Evolutionary conservation across 2,888 invertebrate species (phyloP), one percentile per base, ranked within the genome.

Genomic region (Dicyrtoma fusca): DNA sequence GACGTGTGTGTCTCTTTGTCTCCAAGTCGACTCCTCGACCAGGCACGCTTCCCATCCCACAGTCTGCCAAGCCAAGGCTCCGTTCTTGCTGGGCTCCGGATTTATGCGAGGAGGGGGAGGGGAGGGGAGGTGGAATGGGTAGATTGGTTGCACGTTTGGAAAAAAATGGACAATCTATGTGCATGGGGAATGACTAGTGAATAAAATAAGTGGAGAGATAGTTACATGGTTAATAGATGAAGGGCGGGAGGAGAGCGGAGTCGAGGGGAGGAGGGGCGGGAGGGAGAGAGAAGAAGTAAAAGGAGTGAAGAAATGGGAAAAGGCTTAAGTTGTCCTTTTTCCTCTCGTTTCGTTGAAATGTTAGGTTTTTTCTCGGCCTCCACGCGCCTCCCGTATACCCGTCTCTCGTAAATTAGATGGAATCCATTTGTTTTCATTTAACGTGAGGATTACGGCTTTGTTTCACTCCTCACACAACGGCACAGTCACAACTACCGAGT

Each of bases 131-230:
- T 23, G 14, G 19, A 26, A 8, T 53, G 8, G 34, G 61, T 49
- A 3, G 49, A 49, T n/a, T 49, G 19, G 45, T 8, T n/a, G n/a
- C n/a, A n/a, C n/a, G n/a, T n/a, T n/a, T n/a, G n/a, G n/a, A 55
- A 61, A 61, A 57, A 57, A 57, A 57, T 57, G 57, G 57, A 57
- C 23, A 23, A 57, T 57, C 57, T 57, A 57, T 57, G 57, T 57
- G 57, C 57, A 64, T 17, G 21, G 55, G 45, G 55, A 68, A 68
- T 68, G 55, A 68, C 55, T 53, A 68, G 68, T 44, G 57, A 68
- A 68, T 70, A 70, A 70, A 61, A 62, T 70, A 70, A 68, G 73
- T 78, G 73, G 76, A 80, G 76, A 80, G 63, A 64, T 49, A 44
- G 64, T 59, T 51, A 57, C 26, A 64, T 55, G 25, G 61, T 53